Evolutionary conservation across 2,113 vertebrate genomes (phyloP).

Genomic region (Australoheros scitulus): DNA sequence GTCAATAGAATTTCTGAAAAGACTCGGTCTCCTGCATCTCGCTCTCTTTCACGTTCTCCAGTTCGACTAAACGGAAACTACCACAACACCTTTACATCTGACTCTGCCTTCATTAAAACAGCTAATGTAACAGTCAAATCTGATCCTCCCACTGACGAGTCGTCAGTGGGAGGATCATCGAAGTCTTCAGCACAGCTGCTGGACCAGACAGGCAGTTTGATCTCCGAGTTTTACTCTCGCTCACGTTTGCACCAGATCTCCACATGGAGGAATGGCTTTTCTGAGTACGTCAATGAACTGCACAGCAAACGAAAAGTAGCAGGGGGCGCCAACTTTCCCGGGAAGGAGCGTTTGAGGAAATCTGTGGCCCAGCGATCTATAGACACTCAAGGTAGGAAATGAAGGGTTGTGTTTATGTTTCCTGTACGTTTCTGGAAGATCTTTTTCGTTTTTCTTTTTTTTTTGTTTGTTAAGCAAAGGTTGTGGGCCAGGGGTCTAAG

Average conservation of each 20-base stretch:
- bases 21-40: constrained; percentile 11
- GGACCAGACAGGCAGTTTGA: constrained; percentile 83
- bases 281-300: constrained; percentile 92
- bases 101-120: constrained; percentile 65
- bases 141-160: constrained; percentile 73
- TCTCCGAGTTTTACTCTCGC: constrained; percentile 93
- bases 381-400: constrained; percentile 43
- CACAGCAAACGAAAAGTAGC: constrained; percentile 82
- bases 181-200: constrained; percentile 74
- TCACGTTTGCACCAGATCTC: constrained; percentile 98
- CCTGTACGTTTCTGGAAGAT: not conserved
- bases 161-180: not conserved
- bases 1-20: constrained; percentile 32
- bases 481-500: not conserved
- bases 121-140: constrained; percentile 61
- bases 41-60: constrained; percentile 76
- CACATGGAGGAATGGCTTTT: constrained; percentile 92
- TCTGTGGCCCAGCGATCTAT: constrained; percentile 73
- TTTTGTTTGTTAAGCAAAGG: not conserved
- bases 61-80: constrained; percentile 90
- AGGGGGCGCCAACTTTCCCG: constrained; percentile 82
- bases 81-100: constrained; percentile 85
- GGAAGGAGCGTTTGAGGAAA: constrained; percentile 93
- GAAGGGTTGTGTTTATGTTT: not conserved
- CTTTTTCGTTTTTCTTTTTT: not conserved